Evolutionary conservation across 2,113 vertebrate species (phyloP).

Genomic region (Brachyistius frenatus): DNA sequence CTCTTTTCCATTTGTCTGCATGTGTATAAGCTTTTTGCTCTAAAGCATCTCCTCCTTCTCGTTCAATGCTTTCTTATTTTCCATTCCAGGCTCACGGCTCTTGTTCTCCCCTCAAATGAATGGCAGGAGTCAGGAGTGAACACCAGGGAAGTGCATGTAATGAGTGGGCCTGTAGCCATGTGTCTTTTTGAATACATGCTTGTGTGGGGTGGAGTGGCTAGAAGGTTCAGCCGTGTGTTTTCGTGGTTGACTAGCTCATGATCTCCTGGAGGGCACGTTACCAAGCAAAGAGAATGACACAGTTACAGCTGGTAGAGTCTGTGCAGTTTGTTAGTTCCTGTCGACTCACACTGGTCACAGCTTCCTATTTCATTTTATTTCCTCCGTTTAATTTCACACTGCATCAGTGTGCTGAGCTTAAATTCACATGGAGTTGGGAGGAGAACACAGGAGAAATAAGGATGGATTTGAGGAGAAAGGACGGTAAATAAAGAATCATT

Average conservation of each 20-base stretch:
- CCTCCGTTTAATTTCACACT: no score
- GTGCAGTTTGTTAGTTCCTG: conserved; percentile 16
- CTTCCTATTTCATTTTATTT: not conserved
- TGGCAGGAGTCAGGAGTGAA: conserved; percentile 34
- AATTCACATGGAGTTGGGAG: not conserved
- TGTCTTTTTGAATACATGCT: conserved; percentile 34
- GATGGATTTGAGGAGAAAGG: not conserved
- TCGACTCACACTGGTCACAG: not conserved
- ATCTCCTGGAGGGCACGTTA: conserved; percentile 58
- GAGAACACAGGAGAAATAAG: not conserved
- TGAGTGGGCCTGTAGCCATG: conserved; percentile 18
- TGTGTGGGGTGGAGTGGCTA: conserved; percentile 7
- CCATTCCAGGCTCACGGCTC: conserved; percentile 12
- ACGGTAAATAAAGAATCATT: conserved; percentile 1
- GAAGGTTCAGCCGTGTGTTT: conserved; percentile 44
- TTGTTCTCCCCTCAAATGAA: conserved; percentile 19
- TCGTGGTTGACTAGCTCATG: conserved; percentile 45
- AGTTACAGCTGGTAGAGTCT: conserved; percentile 46
- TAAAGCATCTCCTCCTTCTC: not conserved
- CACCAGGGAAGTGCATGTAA: conserved; percentile 33
- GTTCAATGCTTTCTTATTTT: not conserved
- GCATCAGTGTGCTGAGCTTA: not conserved
- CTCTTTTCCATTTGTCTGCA: not conserved
- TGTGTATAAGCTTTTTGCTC: not conserved
- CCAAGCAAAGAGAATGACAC: conserved; percentile 49